Conservation (phyloP, 2,888 invertebrate genomes). For the Apomyelois bistriatella region DNA sequence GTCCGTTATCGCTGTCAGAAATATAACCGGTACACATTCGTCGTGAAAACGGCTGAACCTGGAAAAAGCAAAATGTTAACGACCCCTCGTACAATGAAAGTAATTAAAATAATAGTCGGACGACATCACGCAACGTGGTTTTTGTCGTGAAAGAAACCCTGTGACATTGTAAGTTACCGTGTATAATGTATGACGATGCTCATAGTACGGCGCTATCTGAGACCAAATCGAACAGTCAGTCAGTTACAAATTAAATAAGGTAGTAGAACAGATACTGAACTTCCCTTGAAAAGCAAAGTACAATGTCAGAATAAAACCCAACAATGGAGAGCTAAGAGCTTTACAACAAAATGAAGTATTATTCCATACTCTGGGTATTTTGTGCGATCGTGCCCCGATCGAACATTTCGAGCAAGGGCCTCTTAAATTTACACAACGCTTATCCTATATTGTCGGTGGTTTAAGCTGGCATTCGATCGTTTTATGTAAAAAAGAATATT, state of each 20-base stretch:
- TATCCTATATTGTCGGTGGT: slow-evolving; percentile 49
- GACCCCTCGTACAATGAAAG: slow-evolving; percentile 60
- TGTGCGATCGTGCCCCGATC: slow-evolving; percentile 21
- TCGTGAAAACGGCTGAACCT: slow-evolving; percentile 51
- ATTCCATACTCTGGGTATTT: not conserved
- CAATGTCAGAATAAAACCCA: too few relatives aligned
- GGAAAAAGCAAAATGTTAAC: slow-evolving; percentile 50
- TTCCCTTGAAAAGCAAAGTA: too few relatives aligned
- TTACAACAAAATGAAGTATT: too few relatives aligned
- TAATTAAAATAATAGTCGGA: slow-evolving; percentile 74
- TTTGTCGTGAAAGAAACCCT: slow-evolving; percentile 44
- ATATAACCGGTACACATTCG: slow-evolving; percentile 38
- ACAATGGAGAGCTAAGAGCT: too few relatives aligned
- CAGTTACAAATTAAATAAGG: not conserved
- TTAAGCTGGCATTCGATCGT: slow-evolving; percentile 57
- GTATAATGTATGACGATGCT: slow-evolving; percentile 21
- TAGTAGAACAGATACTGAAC: not conserved
- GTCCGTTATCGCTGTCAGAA: slow-evolving; percentile 40
- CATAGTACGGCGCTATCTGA: slow-evolving; percentile 20
- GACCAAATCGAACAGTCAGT: not conserved
- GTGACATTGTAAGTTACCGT: slow-evolving; percentile 38
- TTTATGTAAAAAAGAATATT: slow-evolving; percentile 66
- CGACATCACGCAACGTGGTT: slow-evolving; percentile 65
- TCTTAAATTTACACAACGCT: slow-evolving; percentile 41
- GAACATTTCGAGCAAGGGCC: slow-evolving; percentile 13